Percentiles rank a stretch among this genome's conserved stretches.
Conservation (phyloP, 2,888 invertebrate species). For the Athrips mouffetella region DNA sequence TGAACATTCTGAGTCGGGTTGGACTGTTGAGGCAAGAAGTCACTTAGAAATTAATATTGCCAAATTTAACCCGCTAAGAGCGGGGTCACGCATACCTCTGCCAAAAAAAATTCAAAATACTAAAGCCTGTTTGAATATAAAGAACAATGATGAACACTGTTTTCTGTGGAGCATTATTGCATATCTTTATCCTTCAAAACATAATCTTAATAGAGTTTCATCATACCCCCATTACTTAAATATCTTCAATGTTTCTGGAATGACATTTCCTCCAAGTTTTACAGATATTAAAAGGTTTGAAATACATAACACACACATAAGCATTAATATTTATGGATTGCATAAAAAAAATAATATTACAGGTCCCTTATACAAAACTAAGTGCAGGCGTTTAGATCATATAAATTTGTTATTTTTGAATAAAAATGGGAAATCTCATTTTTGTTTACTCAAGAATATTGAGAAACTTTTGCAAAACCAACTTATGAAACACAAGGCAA, state of each 20-base stretch:
- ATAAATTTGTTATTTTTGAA: slow-evolving; percentile 20
- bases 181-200: slow-evolving; percentile 16
- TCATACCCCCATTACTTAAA: background rate
- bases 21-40: background rate
- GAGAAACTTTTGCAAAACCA: slow-evolving; percentile 18
- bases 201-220: slow-evolving; percentile 15
- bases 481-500: slow-evolving; percentile 12
- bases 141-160: slow-evolving; percentile 18
- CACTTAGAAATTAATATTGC: slow-evolving; percentile 17
- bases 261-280: slow-evolving; percentile 18
- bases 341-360: slow-evolving; percentile 14
- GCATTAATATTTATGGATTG: slow-evolving; percentile 12
- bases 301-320: slow-evolving; percentile 3
- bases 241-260: slow-evolving; percentile 12
- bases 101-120: slow-evolving; percentile 12
- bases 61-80: slow-evolving; percentile 19
- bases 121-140: slow-evolving; percentile 10
- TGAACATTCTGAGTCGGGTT: background rate
- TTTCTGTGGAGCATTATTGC: slow-evolving; percentile 21
- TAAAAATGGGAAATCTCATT: slow-evolving; percentile 19
- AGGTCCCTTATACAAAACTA: slow-evolving; percentile 17
- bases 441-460: slow-evolving; percentile 21
- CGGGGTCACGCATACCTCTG: slow-evolving; percentile 15
- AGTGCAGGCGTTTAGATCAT: slow-evolving; percentile 13
- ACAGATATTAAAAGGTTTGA: slow-evolving; percentile 19